These are phyloP conservation scores for Crotalus helleri DNA, from an alignment of 2,113 vertebrate genomes.

Conservation along the genomic window DNA sequence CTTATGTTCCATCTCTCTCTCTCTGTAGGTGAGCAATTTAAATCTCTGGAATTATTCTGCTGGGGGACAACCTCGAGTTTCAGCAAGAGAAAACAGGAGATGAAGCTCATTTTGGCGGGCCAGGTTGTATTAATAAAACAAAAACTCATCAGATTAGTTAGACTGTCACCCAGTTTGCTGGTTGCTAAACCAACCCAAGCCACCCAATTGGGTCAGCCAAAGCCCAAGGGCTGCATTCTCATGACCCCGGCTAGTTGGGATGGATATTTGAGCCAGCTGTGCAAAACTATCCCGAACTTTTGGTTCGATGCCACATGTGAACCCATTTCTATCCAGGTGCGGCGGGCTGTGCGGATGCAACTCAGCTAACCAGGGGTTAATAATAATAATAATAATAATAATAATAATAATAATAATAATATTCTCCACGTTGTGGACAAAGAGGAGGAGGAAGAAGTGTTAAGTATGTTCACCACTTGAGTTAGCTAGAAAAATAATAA, in stretches of 20 bases:
- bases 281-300: not conserved
- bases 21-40: not conserved
- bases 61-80: not conserved
- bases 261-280: not conserved
- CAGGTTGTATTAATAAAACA: not conserved
- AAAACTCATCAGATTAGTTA: not conserved
- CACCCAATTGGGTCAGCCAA: not conserved
- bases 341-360: not conserved
- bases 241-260: not conserved
- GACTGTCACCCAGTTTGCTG: not conserved
- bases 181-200: not conserved
- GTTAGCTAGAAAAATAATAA: too few species aligned
- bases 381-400: too few species aligned
- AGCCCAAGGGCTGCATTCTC: not conserved
- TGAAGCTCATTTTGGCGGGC: not conserved
- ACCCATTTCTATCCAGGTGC: not conserved
- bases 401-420: too few species aligned
- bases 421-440: too few species aligned
- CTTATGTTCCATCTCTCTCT: too few species aligned
- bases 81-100: not conserved
- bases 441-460: too few species aligned
- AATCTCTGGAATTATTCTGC: not conserved
- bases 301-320: not conserved
- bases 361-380: rapidly evolving
- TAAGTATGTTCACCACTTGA: too few species aligned